These are phyloP conservation scores for Ellobium chinense DNA, from an alignment of 2,888 invertebrate genomes.

Conservation along the genomic window DNA sequence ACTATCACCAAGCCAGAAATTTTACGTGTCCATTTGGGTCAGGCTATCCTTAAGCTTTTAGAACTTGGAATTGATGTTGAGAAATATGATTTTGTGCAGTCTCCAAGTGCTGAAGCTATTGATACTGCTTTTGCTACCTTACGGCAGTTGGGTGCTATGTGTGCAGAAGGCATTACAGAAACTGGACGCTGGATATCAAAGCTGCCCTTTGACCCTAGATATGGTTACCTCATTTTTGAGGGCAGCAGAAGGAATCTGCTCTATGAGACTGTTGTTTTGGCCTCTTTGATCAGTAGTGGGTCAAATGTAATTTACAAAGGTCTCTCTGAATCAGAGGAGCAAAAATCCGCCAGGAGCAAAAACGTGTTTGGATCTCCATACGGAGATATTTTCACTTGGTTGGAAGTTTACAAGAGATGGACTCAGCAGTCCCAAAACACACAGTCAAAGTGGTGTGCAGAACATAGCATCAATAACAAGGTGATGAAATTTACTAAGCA, in stretches of 20 bases:
- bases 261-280: slow-evolving; percentile 56
- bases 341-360: slow-evolving; percentile 64
- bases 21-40: slow-evolving; percentile 69
- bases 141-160: slow-evolving; percentile 67
- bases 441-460: slow-evolving; percentile 71
- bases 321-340: slow-evolving; percentile 63
- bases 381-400: slow-evolving; percentile 71
- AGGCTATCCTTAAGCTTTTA: slow-evolving; percentile 73
- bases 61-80: slow-evolving; percentile 71
- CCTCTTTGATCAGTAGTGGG: slow-evolving; percentile 67
- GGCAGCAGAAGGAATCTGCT: slow-evolving; percentile 24
- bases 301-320: slow-evolving; percentile 72
- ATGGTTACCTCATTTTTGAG: slow-evolving; percentile 53
- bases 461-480: slow-evolving; percentile 76
- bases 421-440: slow-evolving; percentile 55
- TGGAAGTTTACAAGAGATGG: slow-evolving; percentile 71
- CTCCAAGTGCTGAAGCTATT: slow-evolving; percentile 67
- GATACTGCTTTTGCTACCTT: slow-evolving; percentile 63
- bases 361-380: slow-evolving; percentile 65
- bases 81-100: slow-evolving; percentile 75
- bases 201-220: slow-evolving; percentile 72
- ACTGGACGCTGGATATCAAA: slow-evolving; percentile 72
- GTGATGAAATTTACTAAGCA: slow-evolving; percentile 67
- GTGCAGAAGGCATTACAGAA: slow-evolving; percentile 63
- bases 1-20: slow-evolving; percentile 75